Base-by-base conservation (phyloP, 1,140 invertebrate genomes). In the Vanessa tameamea region DNA sequence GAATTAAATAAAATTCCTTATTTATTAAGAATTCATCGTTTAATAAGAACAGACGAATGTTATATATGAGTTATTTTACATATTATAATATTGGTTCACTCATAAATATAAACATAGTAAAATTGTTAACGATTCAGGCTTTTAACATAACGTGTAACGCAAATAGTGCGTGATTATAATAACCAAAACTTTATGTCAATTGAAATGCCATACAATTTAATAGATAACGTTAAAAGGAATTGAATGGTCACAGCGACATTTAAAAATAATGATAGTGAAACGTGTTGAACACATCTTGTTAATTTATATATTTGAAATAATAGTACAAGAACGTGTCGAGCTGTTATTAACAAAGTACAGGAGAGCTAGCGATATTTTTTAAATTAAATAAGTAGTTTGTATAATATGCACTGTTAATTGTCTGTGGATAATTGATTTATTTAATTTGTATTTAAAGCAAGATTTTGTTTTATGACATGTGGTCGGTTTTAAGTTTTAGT, bases 291-390 rank as follows among this genome's bases (percentile, higher is more conserved):
- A 57, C 53, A 23, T 57, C 16, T 57, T 57, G 16, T 57, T 57
- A 57, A 57, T 57, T 57, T 57, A 57, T 57, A 57, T 57, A 57
- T 57, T 57, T 57, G 11, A 57, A 23, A 57, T 57, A 57, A 57
- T 57, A 13, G 20, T 57, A n/a, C 53, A 1, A 11, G 53, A 57
- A 20, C 53, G 16, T 57, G 53, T 23, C 53, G 53, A 23, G 12
- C 16, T 12, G 53, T 16, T 57, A 23, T 57, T 16, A 57, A 20
- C 16, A 20, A 43, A 43, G 7, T 43, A 57, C 48, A 50, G 48
- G 48, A 50, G 48, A 0, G 48, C 15, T 50, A 50, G n/a, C 13
- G 48, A 50, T 15, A n/a, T 50, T 50, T 50, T 50, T 50, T 50
- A 15, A 14, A 15, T 50, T 50, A 50, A 50, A n/a, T 50, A 15